These are phyloP conservation scores for Aphelinus certus DNA, from an alignment of 1,140 invertebrate species.

Conservation along the genomic window DNA sequence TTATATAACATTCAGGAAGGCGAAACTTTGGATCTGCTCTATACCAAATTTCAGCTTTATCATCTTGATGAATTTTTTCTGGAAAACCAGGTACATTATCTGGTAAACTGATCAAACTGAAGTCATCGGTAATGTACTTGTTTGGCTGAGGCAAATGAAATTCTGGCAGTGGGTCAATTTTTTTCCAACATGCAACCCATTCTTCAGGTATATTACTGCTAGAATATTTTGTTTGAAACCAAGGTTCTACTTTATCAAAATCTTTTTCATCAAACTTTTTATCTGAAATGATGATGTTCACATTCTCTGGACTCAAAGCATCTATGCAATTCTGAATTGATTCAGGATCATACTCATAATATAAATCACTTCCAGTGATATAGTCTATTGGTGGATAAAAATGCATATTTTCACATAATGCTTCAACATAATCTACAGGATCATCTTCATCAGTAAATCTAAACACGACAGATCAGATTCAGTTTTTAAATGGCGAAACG, in stretches of 20 bases:
- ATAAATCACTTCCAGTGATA: conserved; percentile 77
- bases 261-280: conserved; percentile 67
- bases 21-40: conserved; percentile 86
- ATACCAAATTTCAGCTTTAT: conserved; percentile 82
- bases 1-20: conserved; percentile 81
- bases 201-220: conserved; percentile 68
- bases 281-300: conserved; percentile 79
- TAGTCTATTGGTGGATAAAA: conserved; percentile 80
- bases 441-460: conserved; percentile 73
- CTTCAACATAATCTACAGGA: conserved; percentile 80
- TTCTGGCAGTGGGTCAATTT: conserved; percentile 65
- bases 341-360: conserved; percentile 82
- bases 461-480: conserved; percentile 31
- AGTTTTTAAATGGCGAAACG: too few species aligned
- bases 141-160: conserved; percentile 82
- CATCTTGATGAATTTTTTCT: conserved; percentile 70
- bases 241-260: conserved; percentile 75
- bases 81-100: conserved; percentile 66
- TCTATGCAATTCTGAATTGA: conserved; percentile 73
- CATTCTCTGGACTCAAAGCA: conserved; percentile 74
- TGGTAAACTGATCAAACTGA: conserved; percentile 70
- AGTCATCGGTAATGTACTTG: conserved; percentile 83
- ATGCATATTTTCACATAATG: conserved; percentile 81
- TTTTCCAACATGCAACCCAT: conserved; percentile 70
- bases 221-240: conserved; percentile 76